These are phyloP conservation scores for Apodemus agrarius DNA, from an alignment of 2,797 vertebrate species.

Conservation along the genomic window DNA sequence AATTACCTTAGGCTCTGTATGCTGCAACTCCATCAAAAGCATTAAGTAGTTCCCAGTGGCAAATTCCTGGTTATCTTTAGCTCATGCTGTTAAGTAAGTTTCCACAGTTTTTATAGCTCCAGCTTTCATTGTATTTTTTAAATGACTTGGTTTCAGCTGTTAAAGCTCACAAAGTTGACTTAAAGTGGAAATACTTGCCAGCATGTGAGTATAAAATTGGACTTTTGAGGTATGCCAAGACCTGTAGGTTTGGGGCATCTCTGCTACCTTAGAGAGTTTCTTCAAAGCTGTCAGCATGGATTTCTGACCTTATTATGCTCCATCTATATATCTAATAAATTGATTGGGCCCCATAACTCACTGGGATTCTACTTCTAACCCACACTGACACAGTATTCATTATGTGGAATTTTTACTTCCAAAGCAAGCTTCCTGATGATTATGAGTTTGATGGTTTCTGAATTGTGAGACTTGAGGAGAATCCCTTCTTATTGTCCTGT, in stretches of 20 bases:
- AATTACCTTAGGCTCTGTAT: slow-evolving; percentile 77
- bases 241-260: background rate
- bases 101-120: slow-evolving; percentile 77
- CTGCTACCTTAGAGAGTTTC: background rate
- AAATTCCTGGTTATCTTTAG: slow-evolving; percentile 82
- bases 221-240: slow-evolving; percentile 36
- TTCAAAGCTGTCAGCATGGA: background rate
- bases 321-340: background rate
- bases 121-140: slow-evolving; percentile 79
- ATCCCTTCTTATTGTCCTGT: background rate
- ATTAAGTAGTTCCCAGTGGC: slow-evolving; percentile 81
- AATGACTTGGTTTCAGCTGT: slow-evolving; percentile 78
- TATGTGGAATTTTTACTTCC: background rate
- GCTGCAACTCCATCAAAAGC: slow-evolving; percentile 73
- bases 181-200: slow-evolving; percentile 70
- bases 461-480: background rate
- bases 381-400: background rate
- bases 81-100: slow-evolving; percentile 80
- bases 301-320: slow-evolving; percentile 34
- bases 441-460: background rate
- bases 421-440: background rate
- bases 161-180: slow-evolving; percentile 67
- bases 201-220: slow-evolving; percentile 32
- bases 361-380: background rate
- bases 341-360: background rate